Percentiles rank a stretch among this genome's conserved stretches.
Conservation (phyloP, 2,113 vertebrate species). For the Carassius gibelio region DNA sequence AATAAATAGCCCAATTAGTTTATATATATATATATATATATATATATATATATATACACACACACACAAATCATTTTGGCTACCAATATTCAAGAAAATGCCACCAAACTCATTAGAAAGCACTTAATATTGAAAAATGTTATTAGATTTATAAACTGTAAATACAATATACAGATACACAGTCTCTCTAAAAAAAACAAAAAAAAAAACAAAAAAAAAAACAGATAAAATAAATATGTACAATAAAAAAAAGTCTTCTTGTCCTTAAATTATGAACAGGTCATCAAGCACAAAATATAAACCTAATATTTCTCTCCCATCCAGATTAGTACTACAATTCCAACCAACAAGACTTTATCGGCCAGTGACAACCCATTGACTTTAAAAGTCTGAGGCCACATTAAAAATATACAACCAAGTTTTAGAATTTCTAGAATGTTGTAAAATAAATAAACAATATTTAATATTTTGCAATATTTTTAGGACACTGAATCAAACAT, state of each 20-base stretch:
- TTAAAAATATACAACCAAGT: neutral
- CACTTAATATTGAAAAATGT: too few species aligned
- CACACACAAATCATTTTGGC: too few species aligned
- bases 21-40: too few species aligned
- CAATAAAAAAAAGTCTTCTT: neutral
- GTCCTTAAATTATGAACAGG: neutral
- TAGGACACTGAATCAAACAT: neutral
- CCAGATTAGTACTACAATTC: conserved; percentile 11
- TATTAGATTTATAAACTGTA: neutral
- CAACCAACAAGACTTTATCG: neutral
- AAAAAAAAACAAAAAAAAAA: neutral
- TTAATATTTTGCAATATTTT: neutral
- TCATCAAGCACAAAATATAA: neutral
- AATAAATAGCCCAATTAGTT: too few species aligned
- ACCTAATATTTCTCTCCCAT: neutral
- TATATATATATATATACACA: too few species aligned
- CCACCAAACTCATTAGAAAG: too few species aligned
- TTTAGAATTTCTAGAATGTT: neutral
- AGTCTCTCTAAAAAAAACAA: neutral
- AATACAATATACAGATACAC: neutral
- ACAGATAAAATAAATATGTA: neutral
- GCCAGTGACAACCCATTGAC: neutral
- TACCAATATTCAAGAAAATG: too few species aligned
- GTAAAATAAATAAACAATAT: neutral
- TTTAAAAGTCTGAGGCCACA: neutral